Base-by-base conservation (phyloP, 2,888 invertebrate genomes). In the Phalera bucephala region DNA sequence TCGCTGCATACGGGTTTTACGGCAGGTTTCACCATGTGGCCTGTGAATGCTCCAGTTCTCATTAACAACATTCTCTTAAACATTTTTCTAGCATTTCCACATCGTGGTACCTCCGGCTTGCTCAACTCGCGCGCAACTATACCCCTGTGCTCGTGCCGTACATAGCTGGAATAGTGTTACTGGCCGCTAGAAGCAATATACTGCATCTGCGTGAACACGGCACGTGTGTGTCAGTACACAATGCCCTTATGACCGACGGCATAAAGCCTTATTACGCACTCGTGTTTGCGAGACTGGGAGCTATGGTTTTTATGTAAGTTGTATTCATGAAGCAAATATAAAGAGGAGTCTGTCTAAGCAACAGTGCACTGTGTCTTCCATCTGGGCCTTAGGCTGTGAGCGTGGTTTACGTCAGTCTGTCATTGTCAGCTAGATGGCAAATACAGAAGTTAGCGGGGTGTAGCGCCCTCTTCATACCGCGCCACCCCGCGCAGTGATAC, bases 111-210 rank as follows among this genome's bases (percentile, higher is more conserved):
- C 91, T 91, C 33, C 90, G 91, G 1, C 65, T 94, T 4, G 92
- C 92, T 0, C 93, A 95, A 62, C 71, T 95, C 19, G 91, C 92
- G 1, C 90, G 94, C 21, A 92, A 93, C 72, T 94, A 94, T 69
- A 85, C 91, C 0, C 89, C 93, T 1, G 84, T 93, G 49, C 59
- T 96, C 4, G 82, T 94, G 0, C 91, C 94, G 0, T 94, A 95
- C 69, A 71, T 94, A 2, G 91, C 91, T 0, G 93, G 93, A 1
- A 91, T 94, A 19, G 55, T 94, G 0, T 68, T 95, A 3, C 72
- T 95, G 51, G 91, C 92, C 0, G 80, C 93, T 0, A 84, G 91
- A 25, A 72, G 62, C 20, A 81, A 62, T 21, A 46, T 86, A 1
- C 32, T 70, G 1, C 49, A 60, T 28, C 35, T 84, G 4, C 60